Evolutionary conservation across 2,888 invertebrate genomes (phyloP).

Genomic region (Griposia aprilina): DNA sequence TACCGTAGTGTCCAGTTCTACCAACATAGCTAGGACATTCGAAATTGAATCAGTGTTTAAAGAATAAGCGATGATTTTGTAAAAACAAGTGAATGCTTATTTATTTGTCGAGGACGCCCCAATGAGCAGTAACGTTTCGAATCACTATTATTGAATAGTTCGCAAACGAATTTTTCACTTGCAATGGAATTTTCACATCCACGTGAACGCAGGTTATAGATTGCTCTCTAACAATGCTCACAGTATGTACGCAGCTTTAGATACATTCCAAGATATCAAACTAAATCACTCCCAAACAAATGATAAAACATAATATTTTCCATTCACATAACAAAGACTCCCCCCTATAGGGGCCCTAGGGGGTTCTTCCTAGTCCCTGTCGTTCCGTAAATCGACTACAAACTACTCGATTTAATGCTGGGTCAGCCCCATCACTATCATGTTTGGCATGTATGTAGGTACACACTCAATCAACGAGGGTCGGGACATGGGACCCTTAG

Average conservation of each 20-base stretch:
- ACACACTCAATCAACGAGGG: constrained; percentile 50
- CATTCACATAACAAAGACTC: constrained; percentile 15
- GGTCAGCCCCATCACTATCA: constrained; percentile 47
- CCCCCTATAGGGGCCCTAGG: no score
- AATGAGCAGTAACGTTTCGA: neutral
- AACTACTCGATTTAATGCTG: constrained; percentile 51
- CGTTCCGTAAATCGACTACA: constrained; percentile 39
- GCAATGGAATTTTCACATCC: neutral
- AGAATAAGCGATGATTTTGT: no score
- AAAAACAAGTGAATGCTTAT: neutral
- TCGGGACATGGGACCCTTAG: constrained; percentile 17
- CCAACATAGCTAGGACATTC: neutral
- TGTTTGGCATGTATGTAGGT: constrained; percentile 32
- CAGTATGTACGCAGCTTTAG: neutral
- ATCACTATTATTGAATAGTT: neutral
- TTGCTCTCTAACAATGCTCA: neutral
- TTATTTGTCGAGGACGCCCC: neutral
- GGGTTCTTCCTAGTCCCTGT: neutral
- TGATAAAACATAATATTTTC: constrained; percentile 6
- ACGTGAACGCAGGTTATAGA: neutral
- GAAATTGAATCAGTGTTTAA: neutral
- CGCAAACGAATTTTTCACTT: neutral
- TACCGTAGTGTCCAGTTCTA: neutral
- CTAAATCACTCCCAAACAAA: neutral
- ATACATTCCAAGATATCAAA: neutral